A percentile compares a stretch with the other conserved stretches of the same genome.
Evolutionary conservation across 2,888 invertebrate genomes (phyloP).

Genomic region (Andrena haemorrhoa): DNA sequence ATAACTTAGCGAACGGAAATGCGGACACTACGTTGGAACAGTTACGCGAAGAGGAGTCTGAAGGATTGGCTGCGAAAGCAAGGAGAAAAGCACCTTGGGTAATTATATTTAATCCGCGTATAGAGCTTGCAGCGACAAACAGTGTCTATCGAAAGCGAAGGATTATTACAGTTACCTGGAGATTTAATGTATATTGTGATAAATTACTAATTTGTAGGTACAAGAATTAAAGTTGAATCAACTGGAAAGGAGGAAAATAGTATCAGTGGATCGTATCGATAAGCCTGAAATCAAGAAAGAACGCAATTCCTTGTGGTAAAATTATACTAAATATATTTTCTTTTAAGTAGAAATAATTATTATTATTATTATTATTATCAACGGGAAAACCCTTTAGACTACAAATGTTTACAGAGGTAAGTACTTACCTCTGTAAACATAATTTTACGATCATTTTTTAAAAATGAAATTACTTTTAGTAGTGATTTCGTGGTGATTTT

Average conservation of each 20-base stretch:
- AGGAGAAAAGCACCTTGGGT: conserved; percentile 83
- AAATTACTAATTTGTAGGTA: conserved; percentile 70
- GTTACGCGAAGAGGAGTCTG: conserved; percentile 79
- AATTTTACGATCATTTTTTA: no score
- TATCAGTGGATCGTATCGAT: conserved; percentile 75
- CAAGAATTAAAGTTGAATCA: conserved; percentile 83
- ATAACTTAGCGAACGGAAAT: conserved; percentile 82
- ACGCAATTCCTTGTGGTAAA: conserved; percentile 72
- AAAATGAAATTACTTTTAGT: not conserved
- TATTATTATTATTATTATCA: no score
- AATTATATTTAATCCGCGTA: conserved; percentile 38
- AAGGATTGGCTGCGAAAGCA: conserved; percentile 75
- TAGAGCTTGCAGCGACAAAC: not conserved
- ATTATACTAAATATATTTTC: not conserved
- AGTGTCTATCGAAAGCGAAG: no score
- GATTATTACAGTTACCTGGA: not conserved
- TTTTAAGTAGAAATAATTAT: not conserved
- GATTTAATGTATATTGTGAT: conserved; percentile 11
- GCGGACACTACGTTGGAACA: conserved; percentile 77
- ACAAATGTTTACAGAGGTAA: no score
- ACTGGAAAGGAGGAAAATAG: conserved; percentile 80
- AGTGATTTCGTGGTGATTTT: not conserved
- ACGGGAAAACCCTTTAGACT: no score
- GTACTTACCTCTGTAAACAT: no score
- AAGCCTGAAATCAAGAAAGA: conserved; percentile 80